phyloP scores from a whole-genome alignment of 2,888 invertebrate species.

The Lasioglossum villosulum region DNA sequence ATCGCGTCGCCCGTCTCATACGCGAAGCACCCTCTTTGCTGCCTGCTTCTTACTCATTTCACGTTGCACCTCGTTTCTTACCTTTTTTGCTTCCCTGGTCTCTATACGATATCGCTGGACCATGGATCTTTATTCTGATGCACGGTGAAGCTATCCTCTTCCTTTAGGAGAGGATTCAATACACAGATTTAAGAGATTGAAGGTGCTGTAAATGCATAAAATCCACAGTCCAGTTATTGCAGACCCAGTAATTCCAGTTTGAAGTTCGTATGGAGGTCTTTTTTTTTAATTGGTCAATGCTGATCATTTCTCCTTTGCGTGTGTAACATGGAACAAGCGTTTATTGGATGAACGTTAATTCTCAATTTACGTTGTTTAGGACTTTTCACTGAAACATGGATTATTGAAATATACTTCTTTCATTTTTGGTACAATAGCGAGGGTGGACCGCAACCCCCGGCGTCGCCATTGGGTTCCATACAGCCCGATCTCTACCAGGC shows the following conservation, averaged over 20 bases:
- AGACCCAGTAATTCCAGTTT: not conserved
- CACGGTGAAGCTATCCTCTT: not conserved
- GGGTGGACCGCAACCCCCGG: slow-evolving; percentile 84
- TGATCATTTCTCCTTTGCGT: not conserved
- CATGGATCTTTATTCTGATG: not conserved
- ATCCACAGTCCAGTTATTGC: not conserved
- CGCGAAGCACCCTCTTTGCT: not conserved
- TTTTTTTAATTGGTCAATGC: not conserved
- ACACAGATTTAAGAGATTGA: not conserved
- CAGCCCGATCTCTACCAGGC: slow-evolving; percentile 95
- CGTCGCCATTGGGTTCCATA: slow-evolving; percentile 91
- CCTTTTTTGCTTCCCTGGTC: not conserved
- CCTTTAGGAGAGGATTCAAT: not conserved
- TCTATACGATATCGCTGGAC: not conserved
- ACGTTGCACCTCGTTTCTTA: not conserved
- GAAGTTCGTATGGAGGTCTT: not conserved
- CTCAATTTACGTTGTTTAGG: not conserved
- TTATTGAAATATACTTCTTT: not conserved
- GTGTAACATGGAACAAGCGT: not conserved
- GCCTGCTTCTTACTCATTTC: not conserved
- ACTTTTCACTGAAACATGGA: not conserved
- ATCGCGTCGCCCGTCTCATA: not conserved
- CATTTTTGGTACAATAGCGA: slow-evolving; percentile 76
- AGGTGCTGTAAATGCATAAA: not conserved
- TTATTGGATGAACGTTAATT: not conserved